phyloP scores from a whole-genome alignment of 2,797 vertebrate species.

The Benthosema pterotum region DNA sequence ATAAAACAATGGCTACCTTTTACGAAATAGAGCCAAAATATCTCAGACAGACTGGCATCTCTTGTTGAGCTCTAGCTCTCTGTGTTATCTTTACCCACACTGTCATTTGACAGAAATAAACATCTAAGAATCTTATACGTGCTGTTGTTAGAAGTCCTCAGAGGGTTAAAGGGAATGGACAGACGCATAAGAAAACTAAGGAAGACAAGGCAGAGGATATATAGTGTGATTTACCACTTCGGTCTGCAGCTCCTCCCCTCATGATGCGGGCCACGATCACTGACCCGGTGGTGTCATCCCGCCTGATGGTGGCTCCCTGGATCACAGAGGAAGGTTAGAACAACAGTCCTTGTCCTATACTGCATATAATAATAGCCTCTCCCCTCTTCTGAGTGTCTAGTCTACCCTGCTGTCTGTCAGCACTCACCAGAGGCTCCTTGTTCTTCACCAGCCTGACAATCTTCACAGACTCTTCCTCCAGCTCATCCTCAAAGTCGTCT shows the following conservation, averaged over 20 bases:
- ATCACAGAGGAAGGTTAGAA: constrained; percentile 2
- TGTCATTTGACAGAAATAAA: background rate
- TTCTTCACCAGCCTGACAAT: constrained; percentile 96
- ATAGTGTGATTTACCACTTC: constrained; percentile 83
- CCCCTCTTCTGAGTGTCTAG: too few species aligned
- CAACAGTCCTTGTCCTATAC: too few species aligned
- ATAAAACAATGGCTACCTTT: too few species aligned
- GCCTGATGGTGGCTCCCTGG: constrained; percentile 94
- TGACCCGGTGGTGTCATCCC: constrained; percentile 88
- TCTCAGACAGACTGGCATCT: background rate
- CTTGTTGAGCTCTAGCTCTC: too few species aligned
- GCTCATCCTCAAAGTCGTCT: constrained; percentile 89
- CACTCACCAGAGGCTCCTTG: constrained; percentile 92
- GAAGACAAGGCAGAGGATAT: background rate
- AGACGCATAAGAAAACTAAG: background rate
- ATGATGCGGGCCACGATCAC: constrained; percentile 95
- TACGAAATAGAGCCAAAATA: too few species aligned
- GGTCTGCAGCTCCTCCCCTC: constrained; percentile 93
- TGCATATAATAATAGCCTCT: too few species aligned
- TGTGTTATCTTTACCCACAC: background rate
- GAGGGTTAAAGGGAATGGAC: background rate
- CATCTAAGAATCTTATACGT: too few species aligned
- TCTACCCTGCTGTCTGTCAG: too few species aligned
- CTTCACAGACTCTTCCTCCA: constrained; percentile 97
- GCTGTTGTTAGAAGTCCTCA: background rate